Base-by-base conservation (phyloP, 2,797 vertebrate species). In the Cyprinella venusta region DNA sequence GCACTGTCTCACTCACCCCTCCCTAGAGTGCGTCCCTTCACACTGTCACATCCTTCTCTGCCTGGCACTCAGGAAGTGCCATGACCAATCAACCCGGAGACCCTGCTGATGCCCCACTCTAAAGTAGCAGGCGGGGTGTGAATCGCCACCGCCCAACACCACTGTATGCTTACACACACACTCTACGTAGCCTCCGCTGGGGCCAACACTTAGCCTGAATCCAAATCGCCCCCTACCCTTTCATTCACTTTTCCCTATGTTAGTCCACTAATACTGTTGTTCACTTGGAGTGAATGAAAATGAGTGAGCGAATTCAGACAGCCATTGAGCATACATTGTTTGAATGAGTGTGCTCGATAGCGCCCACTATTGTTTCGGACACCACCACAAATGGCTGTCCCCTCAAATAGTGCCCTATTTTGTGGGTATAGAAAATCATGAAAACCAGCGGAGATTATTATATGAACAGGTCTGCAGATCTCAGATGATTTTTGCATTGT, bases 21-120 rank as follows among this genome's bases (percentile, higher is more conserved):
- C 88, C 87, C 88, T 69, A 74, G 86, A 89, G 88, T 82, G 85
- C 75, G 63, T 87, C 86, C 86, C 85, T 87, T 89, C 87, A 87
- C 88, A 85, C 87, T 86, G 88, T 87, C 88, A 87, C 87, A 85
- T 88, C 77, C 86, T 85, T 87, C 80, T 88, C 82, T 79, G 85
- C 64, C 80, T 77, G 64, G 79, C 77, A 81, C 85, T 89, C 86
- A 86, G 84, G 70, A 89, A 79, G 84, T 89, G 90, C 82, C 90
- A 87, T 64, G 86, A 70, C 81, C 85, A 89, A 86, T 90, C 84
- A 87, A 81, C 84, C 77, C 80, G 36, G 75, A 84, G 85, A 79
- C 83, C 85, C 83, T 71, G 59, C 87, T 85, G 88, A 80, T 85
- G 75, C 77, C 81, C 38, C 74, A 69, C 81, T 79, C 70, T 87